Percentiles rank a stretch among this genome's conserved stretches.
These are phyloP conservation scores for Platyrinchus mystaceus DNA, from an alignment of 2,797 vertebrate species.

Conservation along the genomic window DNA sequence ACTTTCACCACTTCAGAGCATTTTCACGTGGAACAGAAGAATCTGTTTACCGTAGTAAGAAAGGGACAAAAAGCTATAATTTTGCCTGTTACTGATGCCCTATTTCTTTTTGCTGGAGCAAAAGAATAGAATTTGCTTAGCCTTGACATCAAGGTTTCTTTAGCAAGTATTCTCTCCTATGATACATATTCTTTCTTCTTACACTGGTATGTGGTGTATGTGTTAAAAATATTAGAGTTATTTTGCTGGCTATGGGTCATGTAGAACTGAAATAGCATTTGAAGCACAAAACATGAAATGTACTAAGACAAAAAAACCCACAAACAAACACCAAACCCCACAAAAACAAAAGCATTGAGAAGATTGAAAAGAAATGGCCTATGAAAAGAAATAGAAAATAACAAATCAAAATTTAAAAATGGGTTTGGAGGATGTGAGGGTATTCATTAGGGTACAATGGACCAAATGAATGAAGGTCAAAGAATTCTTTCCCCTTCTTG, in stretches of 20 bases:
- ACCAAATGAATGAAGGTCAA: background rate
- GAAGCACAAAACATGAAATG: background rate
- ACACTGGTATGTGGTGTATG: background rate
- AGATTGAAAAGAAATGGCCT: background rate
- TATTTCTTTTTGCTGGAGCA: background rate
- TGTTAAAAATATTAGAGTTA: background rate
- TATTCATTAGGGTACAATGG: background rate
- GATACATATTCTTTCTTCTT: background rate
- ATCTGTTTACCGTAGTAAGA: background rate
- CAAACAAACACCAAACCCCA: background rate
- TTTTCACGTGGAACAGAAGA: background rate
- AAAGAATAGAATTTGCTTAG: background rate
- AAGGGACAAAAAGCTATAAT: background rate
- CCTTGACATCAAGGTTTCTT: background rate
- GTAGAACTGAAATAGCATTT: background rate
- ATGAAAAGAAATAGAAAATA: background rate
- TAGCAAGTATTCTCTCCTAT: background rate
- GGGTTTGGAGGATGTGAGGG: fast-evolving
- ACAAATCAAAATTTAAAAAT: background rate
- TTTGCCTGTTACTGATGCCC: background rate
- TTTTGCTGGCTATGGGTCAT: background rate
- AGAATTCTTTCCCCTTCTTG: background rate
- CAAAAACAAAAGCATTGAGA: background rate
- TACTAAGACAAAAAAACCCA: background rate
- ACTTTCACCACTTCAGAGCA: background rate